Percentiles rank a stretch among this genome's conserved stretches.
Conservation (phyloP, 2,888 invertebrate species). For the Cataglyphis livida region DNA sequence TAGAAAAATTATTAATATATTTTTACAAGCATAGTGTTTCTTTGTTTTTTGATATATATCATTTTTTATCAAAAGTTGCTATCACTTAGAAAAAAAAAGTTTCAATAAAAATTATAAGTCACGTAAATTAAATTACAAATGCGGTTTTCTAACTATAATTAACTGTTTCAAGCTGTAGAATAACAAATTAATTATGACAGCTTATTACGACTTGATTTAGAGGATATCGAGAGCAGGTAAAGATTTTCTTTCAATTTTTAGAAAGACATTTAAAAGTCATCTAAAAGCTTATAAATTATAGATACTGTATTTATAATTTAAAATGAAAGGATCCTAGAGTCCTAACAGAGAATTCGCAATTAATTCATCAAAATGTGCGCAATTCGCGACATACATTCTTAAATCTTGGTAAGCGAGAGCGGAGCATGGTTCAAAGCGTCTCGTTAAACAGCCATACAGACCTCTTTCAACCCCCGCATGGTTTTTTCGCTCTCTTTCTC, state of each 20-base stretch:
- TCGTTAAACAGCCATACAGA: conserved; percentile 68
- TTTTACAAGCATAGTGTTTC: not conserved
- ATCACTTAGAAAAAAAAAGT: not conserved
- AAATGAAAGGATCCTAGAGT: no score
- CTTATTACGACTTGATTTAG: not conserved
- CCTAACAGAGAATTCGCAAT: not conserved
- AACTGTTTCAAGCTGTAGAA: not conserved
- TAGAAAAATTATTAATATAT: not conserved
- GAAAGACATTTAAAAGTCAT: not conserved
- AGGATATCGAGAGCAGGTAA: not conserved
- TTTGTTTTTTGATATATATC: not conserved
- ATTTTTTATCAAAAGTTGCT: not conserved
- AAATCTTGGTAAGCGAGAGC: conserved; percentile 46
- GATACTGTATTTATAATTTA: not conserved
- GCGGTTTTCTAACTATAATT: not conserved
- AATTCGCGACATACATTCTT: conserved; percentile 46
- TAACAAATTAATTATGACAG: not conserved
- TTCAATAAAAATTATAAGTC: not conserved
- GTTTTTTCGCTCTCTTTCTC: conserved; percentile 19
- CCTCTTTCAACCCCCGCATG: conserved; percentile 60
- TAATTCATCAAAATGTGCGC: conserved; percentile 35
- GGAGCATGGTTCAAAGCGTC: conserved; percentile 41
- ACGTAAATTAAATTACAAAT: not conserved
- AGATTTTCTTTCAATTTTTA: not conserved
- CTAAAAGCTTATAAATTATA: not conserved